Evolutionary conservation across 2,797 vertebrate genomes (phyloP).

Genomic region (Psittacula derbiana): DNA sequence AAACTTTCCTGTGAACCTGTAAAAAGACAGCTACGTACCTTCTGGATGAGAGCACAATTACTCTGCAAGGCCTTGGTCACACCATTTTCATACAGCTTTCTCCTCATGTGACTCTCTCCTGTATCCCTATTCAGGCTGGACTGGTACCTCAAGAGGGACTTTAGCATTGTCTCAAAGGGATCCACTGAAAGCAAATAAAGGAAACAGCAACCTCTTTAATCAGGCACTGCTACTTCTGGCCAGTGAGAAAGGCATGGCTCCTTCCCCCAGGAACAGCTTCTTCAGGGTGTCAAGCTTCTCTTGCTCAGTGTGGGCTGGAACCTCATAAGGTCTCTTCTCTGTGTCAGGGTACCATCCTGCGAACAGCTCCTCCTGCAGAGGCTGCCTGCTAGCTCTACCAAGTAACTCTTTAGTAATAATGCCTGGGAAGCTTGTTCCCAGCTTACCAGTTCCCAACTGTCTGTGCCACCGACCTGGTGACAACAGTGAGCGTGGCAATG

Average conservation of each 20-base stretch:
- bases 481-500: not conserved
- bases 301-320: not conserved
- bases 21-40: slow-evolving; percentile 75
- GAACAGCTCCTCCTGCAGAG: not conserved
- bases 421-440: not conserved
- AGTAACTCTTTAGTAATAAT: not conserved
- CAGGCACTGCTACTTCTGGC: rapidly evolving
- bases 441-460: not conserved
- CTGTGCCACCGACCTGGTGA: not conserved
- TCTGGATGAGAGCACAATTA: slow-evolving; percentile 85
- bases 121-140: slow-evolving; percentile 78
- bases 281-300: not conserved
- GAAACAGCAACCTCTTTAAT: not conserved
- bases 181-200: slow-evolving; percentile 80
- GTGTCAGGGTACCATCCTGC: not conserved
- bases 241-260: not conserved
- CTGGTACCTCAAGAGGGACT: slow-evolving; percentile 92
- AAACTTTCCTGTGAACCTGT: not conserved
- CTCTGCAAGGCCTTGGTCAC: slow-evolving; percentile 84
- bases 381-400: not conserved
- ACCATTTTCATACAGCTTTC: slow-evolving; percentile 86
- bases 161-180: slow-evolving; percentile 96
- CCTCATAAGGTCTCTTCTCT: not conserved
- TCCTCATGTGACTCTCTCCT: slow-evolving; percentile 81
- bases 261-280: not conserved